A percentile compares a stretch with the other conserved stretches of the same genome.
phyloP scores from a whole-genome alignment of 92 coral and sea anemone species.

The Zoanthus solanderi region DNA sequence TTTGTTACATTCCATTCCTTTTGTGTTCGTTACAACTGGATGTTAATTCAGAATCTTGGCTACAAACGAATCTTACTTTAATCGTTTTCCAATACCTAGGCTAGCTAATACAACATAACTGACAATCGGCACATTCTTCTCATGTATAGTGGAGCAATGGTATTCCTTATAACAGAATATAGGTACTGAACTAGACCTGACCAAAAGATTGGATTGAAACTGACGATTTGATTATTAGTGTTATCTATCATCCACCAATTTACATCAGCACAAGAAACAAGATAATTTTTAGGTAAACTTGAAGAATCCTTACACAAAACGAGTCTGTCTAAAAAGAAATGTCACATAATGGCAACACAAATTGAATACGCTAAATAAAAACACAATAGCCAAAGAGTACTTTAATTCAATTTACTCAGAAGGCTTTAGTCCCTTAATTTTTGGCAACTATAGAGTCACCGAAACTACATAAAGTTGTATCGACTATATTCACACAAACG shows the following conservation, averaged over 20 bases:
- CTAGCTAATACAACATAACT: slow-evolving; percentile 14
- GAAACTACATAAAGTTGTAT: slow-evolving; percentile 49
- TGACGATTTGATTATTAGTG: slow-evolving; percentile 50
- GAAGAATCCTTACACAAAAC: slow-evolving; percentile 59
- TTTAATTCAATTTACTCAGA: slow-evolving; percentile 44
- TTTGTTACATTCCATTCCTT: slow-evolving; percentile 30
- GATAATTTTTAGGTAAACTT: slow-evolving; percentile 51
- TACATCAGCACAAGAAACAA: slow-evolving; percentile 32
- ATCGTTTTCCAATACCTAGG: slow-evolving; percentile 33
- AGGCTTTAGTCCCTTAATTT: slow-evolving; percentile 44
- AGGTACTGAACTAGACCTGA: slow-evolving; percentile 11
- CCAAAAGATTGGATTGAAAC: slow-evolving; percentile 19
- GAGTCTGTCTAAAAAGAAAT: slow-evolving; percentile 18
- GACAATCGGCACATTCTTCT: slow-evolving; percentile 44
- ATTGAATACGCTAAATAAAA: slow-evolving; percentile 41
- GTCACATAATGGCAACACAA: slow-evolving; percentile 49
- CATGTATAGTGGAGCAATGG: slow-evolving; percentile 47
- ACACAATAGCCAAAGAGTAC: slow-evolving; percentile 48
- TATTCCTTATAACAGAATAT: slow-evolving; percentile 1
- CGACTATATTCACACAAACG: slow-evolving; percentile 36
- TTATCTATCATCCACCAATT: slow-evolving; percentile 51
- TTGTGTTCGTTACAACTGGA: slow-evolving; percentile 14
- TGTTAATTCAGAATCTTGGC: slow-evolving; percentile 34
- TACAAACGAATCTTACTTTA: slow-evolving; percentile 14
- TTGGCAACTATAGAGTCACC: slow-evolving; percentile 46